Base-by-base conservation (phyloP, 53 echinoderm and acorn worm genomes). In the Astropecten irregularis region DNA sequence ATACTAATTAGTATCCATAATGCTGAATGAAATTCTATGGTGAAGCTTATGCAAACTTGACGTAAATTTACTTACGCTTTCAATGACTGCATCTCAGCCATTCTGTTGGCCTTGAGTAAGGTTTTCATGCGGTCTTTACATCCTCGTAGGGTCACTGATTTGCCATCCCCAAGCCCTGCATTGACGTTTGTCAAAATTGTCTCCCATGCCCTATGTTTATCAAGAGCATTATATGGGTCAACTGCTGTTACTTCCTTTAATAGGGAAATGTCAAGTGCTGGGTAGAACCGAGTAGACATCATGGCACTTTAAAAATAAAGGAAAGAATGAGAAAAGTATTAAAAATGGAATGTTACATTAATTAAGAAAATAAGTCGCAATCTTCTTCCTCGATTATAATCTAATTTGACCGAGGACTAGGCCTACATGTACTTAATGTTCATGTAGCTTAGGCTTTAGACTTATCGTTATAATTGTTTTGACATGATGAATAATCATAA, bases 51-150 rank as follows among this genome's bases (percentile, higher is more conserved):
- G n/a, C n/a, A n/a, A n/a, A n/a, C n/a, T n/a, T n/a, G n/a, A n/a
- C n/a, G n/a, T n/a, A n/a, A n/a, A n/a, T n/a, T n/a, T 30, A 26
- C 49, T 48, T 71, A 71, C 37, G 53, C 71, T 52, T 71, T 71
- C 6, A 71, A 53, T 9, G 53, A 71, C 54, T 71, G 54, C 71
- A 71, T 71, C 34, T 71, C 71, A 4, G 51, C 52, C 22, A n/a
- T 71, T 20, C 51, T 32, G 49, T 71, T 51, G 2, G 53, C 54
- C 34, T 53, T 71, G 0, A 71, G 18, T 20, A 71, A 22, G 20
- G 54, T 71, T 52, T 52, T 71, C 35, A 71, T 71, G 6, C 36
- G n/a, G 34, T 71, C 71, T 4, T 50, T 51, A 13, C 71, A 71
- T 1, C 71, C 71, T 35, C 71, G 29, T 20, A 27, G 34, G 28